Evolutionary conservation across 2,888 invertebrate species (phyloP), one percentile per base, ranked within the genome.

Genomic region (Anarsia innoxiella): DNA sequence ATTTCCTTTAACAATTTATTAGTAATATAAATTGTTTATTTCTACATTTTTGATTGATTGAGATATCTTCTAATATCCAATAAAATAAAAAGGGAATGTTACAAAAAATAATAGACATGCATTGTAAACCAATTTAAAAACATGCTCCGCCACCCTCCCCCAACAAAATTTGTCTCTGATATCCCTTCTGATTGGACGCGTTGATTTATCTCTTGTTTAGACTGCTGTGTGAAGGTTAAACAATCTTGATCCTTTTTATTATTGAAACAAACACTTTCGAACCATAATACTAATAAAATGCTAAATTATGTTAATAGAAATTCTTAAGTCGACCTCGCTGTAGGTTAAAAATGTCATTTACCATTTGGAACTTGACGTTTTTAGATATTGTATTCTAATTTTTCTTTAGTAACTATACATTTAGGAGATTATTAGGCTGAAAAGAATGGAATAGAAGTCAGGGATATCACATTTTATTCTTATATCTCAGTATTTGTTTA

Each of bases 191-290:
- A 83, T 83, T 77, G 68, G 77, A 76, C 72, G 67, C 66, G 67
- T 72, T 79, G 83, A 83, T 82, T 83, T 83, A 83, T 83, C 69
- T 74, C 74, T 72, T 77, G 74, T 80, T 77, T 76, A 70, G 68
- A 51, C 53, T 50, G 49, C 42, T 46, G 52, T 58, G 50, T 51
- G 39, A 51, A 50, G 67, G 63, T 56, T 56, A 56, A 45, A 48
- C 45, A 41, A 50, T 55, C 46, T 79, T 79, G 77, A 76, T 75
- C 60, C 68, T 73, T 71, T 49, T 48, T 46, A 37, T 41, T 52
- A 45, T 42, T 44, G 37, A 45, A 44, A 32, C 36, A 40, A 40
- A 42, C 31, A 45, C 38, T 39, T 46, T 40, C 40, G 37, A 36
- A 40, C 23, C 30, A 25, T 37, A 27, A 40, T 23, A 46, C n/a